These are phyloP conservation scores for Acrocephalus arundinaceus DNA, from an alignment of 2,113 vertebrate species.

Conservation along the genomic window DNA sequence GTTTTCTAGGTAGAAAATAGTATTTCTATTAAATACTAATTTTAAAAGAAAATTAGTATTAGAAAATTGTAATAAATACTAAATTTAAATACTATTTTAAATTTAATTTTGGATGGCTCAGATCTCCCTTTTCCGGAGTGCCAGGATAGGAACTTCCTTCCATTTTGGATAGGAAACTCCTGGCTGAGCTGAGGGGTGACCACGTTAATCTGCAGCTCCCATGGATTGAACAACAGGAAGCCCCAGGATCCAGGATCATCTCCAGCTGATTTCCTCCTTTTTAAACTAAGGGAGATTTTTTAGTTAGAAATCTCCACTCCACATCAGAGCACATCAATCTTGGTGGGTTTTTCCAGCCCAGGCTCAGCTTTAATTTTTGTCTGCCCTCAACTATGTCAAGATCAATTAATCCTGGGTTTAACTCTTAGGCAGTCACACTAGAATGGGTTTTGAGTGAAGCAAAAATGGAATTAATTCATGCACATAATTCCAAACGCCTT, in stretches of 20 bases:
- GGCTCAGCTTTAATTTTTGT: background rate
- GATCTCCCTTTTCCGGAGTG: background rate
- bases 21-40: background rate
- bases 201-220: background rate
- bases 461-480: background rate
- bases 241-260: background rate
- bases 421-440: background rate
- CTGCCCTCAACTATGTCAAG: background rate
- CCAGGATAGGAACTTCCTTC: too few species aligned
- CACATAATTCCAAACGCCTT: background rate
- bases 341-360: background rate
- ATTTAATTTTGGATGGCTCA: background rate
- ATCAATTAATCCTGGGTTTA: background rate
- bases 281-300: background rate
- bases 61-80: too few species aligned
- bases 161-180: background rate
- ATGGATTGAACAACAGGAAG: rapidly evolving
- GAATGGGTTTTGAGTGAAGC: background rate
- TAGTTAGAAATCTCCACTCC: background rate
- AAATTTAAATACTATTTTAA: too few species aligned
- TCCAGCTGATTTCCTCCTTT: background rate
- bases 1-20: too few species aligned
- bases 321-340: background rate
- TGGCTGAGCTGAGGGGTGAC: background rate
- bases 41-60: background rate